These are phyloP conservation scores for Ptyas mucosa DNA, from an alignment of 2,113 vertebrate species.

Conservation along the genomic window DNA sequence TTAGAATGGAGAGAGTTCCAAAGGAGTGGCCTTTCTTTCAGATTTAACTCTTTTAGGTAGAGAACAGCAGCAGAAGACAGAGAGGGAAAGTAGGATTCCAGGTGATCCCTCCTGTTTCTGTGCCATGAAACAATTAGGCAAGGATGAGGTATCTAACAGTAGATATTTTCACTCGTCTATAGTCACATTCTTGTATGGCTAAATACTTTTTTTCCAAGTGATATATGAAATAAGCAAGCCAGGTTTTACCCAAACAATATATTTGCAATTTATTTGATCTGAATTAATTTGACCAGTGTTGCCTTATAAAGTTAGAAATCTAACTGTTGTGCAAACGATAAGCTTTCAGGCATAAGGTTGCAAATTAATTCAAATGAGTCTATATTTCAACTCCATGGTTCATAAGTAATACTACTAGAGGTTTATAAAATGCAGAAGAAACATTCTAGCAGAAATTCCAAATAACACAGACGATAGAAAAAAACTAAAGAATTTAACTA, in stretches of 20 bases:
- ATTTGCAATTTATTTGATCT: background rate
- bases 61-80: background rate
- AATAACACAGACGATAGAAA: background rate
- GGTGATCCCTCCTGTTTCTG: background rate
- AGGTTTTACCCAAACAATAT: background rate
- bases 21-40: background rate
- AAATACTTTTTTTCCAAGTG: background rate
- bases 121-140: background rate
- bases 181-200: background rate
- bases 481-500: background rate
- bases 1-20: background rate
- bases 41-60: background rate
- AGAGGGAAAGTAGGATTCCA: background rate
- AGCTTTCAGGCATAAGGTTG: background rate
- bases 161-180: background rate
- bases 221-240: background rate
- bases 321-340: background rate
- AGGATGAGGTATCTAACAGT: background rate
- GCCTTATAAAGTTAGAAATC: background rate
- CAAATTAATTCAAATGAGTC: background rate
- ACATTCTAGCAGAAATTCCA: background rate
- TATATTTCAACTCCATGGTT: background rate
- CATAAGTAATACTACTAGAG: background rate
- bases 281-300: background rate
- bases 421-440: background rate